Conservation (phyloP, 2,797 vertebrate genomes). For the Poeciliopsis gracilis region DNA sequence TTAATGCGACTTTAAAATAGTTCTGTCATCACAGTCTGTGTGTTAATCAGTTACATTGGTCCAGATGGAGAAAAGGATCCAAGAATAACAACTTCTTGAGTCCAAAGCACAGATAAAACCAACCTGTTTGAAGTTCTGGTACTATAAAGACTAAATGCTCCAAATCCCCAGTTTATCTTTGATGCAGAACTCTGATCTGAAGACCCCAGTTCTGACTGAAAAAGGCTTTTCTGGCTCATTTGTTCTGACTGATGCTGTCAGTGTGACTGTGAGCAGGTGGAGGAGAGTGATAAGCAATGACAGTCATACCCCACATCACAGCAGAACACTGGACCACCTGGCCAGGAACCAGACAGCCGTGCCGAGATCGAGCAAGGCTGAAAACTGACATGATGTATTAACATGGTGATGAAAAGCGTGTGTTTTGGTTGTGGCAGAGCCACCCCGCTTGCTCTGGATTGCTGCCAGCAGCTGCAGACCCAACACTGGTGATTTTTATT, state of each 20-base stretch:
- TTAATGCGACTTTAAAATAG: background rate
- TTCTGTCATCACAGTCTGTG: background rate
- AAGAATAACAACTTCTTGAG: background rate
- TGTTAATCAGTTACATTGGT: background rate
- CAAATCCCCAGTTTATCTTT: background rate
- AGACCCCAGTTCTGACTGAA: background rate
- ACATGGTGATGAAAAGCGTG: constrained; percentile 32
- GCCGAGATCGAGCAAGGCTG: constrained; percentile 44
- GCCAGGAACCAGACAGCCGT: constrained; percentile 30
- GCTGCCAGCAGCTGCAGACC: constrained; percentile 30
- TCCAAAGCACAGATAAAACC: too few species aligned
- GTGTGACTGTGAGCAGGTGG: constrained; percentile 18
- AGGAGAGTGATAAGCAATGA: constrained; percentile 32
- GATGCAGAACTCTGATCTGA: constrained; percentile 2
- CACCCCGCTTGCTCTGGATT: constrained; percentile 16
- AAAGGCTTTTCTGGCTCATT: constrained; percentile 13
- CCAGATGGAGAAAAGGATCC: background rate
- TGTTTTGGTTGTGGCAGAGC: constrained; percentile 40
- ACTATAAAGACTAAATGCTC: background rate
- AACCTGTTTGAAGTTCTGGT: background rate
- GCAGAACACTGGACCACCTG: constrained; percentile 45
- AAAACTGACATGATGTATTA: constrained; percentile 57
- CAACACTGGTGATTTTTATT: constrained; percentile 44
- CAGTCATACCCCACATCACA: constrained; percentile 28
- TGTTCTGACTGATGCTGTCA: constrained; percentile 24